Evolutionary conservation across 1,140 invertebrate genomes (phyloP).

Genomic region (Archivesica marissinica): DNA sequence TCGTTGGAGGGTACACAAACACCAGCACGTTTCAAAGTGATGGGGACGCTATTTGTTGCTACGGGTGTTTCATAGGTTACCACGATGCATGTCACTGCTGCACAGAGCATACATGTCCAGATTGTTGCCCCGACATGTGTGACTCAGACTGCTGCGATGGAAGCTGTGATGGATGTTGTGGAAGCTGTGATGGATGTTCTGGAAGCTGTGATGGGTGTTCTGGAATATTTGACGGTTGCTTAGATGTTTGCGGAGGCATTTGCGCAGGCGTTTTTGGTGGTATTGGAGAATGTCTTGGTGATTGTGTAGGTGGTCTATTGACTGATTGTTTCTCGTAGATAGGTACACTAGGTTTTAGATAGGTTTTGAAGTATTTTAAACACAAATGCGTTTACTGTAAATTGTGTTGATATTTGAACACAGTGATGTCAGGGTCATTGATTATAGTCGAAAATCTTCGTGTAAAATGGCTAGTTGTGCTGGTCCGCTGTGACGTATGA

Average conservation of each 20-base stretch:
- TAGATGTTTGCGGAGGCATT: background rate
- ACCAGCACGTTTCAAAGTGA: background rate
- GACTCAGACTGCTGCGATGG: background rate
- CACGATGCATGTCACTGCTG: background rate
- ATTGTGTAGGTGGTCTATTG: background rate
- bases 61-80: background rate
- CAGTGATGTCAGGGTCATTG: too few species aligned
- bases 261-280: background rate
- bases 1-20: background rate
- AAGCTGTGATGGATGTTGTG: background rate
- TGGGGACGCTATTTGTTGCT: background rate
- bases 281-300: background rate
- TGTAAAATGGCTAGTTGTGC: too few species aligned
- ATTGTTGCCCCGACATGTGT: background rate
- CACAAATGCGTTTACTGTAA: too few species aligned
- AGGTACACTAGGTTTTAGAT: background rate
- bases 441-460: too few species aligned
- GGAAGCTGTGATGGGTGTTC: background rate
- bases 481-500: too few species aligned
- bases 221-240: background rate
- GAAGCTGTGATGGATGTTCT: background rate
- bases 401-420: too few species aligned
- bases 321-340: background rate
- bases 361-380: too few species aligned
- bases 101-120: background rate